A percentile compares a stretch with the other conserved stretches of the same genome.
These are phyloP conservation scores for Lepisosteus osseus DNA, from an alignment of 2,113 vertebrate genomes.

Conservation along the genomic window DNA sequence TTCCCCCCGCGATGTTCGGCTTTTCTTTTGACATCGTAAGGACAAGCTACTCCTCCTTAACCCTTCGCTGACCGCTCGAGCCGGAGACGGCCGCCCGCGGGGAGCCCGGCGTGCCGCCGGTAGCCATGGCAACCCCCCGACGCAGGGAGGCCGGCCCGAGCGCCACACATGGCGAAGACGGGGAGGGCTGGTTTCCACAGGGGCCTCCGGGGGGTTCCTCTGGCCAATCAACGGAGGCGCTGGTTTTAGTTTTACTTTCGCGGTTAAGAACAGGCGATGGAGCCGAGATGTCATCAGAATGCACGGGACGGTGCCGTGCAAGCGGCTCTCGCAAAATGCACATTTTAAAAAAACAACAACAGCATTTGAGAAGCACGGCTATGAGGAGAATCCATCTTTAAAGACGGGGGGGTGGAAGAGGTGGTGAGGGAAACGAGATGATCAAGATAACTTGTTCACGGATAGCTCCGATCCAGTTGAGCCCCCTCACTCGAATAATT, in stretches of 20 bases:
- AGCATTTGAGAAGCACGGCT: too few relatives aligned
- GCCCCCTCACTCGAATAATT: too few relatives aligned
- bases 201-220: background rate
- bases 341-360: too few relatives aligned
- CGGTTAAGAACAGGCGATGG: too few relatives aligned
- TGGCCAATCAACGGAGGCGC: constrained; percentile 5
- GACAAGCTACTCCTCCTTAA: constrained; percentile 34
- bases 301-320: too few relatives aligned
- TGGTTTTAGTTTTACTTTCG: constrained; percentile 18
- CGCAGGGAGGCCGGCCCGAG: constrained; percentile 46
- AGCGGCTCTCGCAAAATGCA: too few relatives aligned
- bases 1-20: constrained; percentile 2
- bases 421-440: too few relatives aligned
- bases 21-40: constrained; percentile 13
- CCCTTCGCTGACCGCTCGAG: constrained; percentile 2
- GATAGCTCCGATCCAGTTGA: too few relatives aligned
- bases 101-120: constrained; percentile 39
- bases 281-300: too few relatives aligned
- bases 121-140: constrained; percentile 56
- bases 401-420: too few relatives aligned
- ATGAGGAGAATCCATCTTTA: too few relatives aligned
- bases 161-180: constrained; percentile 32
- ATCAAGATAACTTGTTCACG: too few relatives aligned
- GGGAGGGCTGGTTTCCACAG: constrained; percentile 10
- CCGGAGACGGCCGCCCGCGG: constrained; percentile 21